Evolutionary conservation across 2,113 vertebrate species (phyloP), one percentile per base, ranked within the genome.

Genomic region (Myxocyprinus asiaticus): DNA sequence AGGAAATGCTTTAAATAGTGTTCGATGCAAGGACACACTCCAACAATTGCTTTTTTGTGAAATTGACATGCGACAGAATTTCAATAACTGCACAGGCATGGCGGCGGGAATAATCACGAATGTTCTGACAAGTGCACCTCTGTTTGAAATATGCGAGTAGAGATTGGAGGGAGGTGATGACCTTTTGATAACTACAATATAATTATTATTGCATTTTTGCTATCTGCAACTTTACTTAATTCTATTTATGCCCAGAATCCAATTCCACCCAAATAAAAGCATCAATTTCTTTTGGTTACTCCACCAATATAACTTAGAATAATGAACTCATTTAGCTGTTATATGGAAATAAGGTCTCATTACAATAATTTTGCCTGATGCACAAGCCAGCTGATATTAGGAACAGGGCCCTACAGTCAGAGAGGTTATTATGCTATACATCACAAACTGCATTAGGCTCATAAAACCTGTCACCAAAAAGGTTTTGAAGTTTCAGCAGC

Each of bases 281-380:
- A 92, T 92, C 89, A 87, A 86, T 92, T 92, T 92, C 87, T 89
- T 88, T 89, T 88, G 88, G 86, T 91, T 89, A 90, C 91, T 91
- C 88, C 88, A 89, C 90, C 87, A 85, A 90, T 91, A 91, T 91
- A 91, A 93, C 88, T 90, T 91, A 89, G 91, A 93, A 90, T 94
- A 93, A 94, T 94, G 92, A 93, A 93, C 92, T 93, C 88, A 94
- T 94, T 92, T 93, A 85, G 87, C 91, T 91, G 91, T 94, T 92
- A 89, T 93, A 93, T 93, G 92, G 91, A 94, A 92, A 93, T 92
- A 90, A 89, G 77, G 88, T 88, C 91, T 93, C 92, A 93, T 94
- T 93, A 93, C 91, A 94, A 93, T 94, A 93, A 93, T 94, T 93
- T 93, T 87, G 91, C 91, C 90, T 92, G 89, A 93, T 92, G 86